Evolutionary conservation across 2,113 vertebrate species (phyloP), one percentile per base, ranked within the genome.

Genomic region (Oncorhynchus nerka): DNA sequence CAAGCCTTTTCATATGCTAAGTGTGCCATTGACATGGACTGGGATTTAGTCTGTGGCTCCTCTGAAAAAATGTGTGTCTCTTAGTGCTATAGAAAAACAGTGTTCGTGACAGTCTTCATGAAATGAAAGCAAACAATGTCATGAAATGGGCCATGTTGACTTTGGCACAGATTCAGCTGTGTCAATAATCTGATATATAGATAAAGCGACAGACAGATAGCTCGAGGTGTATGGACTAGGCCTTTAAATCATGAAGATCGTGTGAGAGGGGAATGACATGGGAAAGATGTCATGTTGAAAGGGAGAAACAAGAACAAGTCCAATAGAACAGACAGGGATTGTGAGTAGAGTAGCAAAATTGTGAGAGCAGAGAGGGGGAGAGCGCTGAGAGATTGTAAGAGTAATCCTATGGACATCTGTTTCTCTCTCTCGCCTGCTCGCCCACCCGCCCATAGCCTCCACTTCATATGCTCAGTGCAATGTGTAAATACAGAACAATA

Each of bases 401-500:
- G 81, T 93, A 94, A 94, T 94, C 91, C 91, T 71, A 74, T 76
- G 75, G 73, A 92, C 92, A 93, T 94, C 92, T 94, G 93, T 85
- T 92, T 79, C 28, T 57, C 49, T 68, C 73, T 69, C 19, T 71
- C 12, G 39, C 70, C 59, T 72, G 26, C 74, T 39, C 8, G 55
- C 11, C 11, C 8, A 39, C 11, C 11, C 59, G 67, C n/a, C 39
- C 62, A 15, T 79, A 72, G 26, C 39, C 80, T 65, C 77, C 70
- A 76, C 70, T 79, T 83, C 83, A 39, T 76, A 71, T 65, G 3
- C 75, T 55, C 83, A 71, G 64, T 67, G 26, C 62, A 69, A 68
- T 81, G 75, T 12, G 76, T 81, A 88, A 85, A 81, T 80, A 51
- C 59, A 59, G 39, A 68, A 66, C 81, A 61, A 77, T 75, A 24